Evolutionary conservation across 2,888 invertebrate genomes (phyloP), one percentile per base, ranked within the genome.

Genomic region (Tetragonisca angustula): DNA sequence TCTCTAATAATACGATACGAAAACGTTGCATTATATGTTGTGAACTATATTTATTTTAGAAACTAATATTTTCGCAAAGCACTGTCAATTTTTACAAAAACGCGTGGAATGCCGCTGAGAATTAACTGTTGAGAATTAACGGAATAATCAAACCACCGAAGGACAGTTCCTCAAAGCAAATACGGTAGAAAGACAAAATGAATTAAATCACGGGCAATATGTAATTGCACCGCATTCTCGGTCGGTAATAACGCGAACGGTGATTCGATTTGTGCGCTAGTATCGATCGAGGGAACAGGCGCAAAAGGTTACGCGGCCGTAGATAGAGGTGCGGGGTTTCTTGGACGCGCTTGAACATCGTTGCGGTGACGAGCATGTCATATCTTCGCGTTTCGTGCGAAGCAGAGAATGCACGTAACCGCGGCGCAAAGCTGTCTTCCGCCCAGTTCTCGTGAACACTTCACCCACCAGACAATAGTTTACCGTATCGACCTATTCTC

Each of bases 401-500:
- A 88, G 78, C 76, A 79, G 86, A 83, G 83, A 82, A 84, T 88
- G 89, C 87, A 88, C 87, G 88, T 88, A 88, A 91, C 85, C 89
- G 43, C 43, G 83, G 86, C 83, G 79, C 86, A 85, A 88, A 79
- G 78, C 80, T 83, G 81, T 91, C 91, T 89, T 90, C 89, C 90
- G 89, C 87, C 85, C 85, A 84, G 89, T 91, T 91, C 91, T 92
- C 91, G 88, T 85, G 90, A 92, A 89, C 91, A 90, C 90, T 92
- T 91, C 90, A 90, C 90, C 89, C 90, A 88, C 89, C 90, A 91
- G 91, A 92, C 92, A 92, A 92, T 91, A 92, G 92, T 92, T 92
- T 91, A 92, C 91, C 91, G 92, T 92, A 92, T 92, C 93, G 92
- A 92, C 93, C 92, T 92, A 90, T 87, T 88, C 89, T 89, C 83